Percentiles rank a stretch among this genome's conserved stretches.
Evolutionary conservation across 1,140 invertebrate species (phyloP).

Genomic region (Drosophila kohkoa): DNA sequence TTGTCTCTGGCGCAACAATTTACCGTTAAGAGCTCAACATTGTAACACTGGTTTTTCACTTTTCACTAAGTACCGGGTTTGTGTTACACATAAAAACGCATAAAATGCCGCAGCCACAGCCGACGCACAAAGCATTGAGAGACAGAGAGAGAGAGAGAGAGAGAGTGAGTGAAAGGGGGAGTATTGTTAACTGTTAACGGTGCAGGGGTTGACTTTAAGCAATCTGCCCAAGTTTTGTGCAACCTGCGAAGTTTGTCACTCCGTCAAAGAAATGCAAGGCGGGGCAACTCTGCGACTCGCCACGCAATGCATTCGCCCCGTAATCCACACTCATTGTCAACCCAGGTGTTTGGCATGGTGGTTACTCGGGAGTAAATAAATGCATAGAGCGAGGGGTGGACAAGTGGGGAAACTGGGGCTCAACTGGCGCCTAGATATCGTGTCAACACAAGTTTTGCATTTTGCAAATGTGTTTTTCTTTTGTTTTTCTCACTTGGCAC

Average conservation of each 20-base stretch:
- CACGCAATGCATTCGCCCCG: constrained; percentile 49
- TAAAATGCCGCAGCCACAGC: constrained; percentile 1
- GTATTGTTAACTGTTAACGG: background rate
- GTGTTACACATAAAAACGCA: constrained; percentile 73
- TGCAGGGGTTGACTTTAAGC: constrained; percentile 39
- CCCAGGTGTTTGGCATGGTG: constrained; percentile 7
- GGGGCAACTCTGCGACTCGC: constrained; percentile 49
- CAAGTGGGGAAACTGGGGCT: background rate
- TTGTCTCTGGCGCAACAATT: constrained; percentile 79
- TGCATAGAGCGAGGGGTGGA: background rate
- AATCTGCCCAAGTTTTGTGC: constrained; percentile 78
- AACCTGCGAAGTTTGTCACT: constrained; percentile 79
- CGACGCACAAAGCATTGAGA: background rate
- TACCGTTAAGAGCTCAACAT: constrained; percentile 79
- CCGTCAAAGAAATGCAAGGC: constrained; percentile 66
- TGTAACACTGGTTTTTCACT: constrained; percentile 81
- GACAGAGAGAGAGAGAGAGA: background rate
- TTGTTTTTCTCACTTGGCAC: constrained; percentile 31
- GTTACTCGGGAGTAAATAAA: background rate
- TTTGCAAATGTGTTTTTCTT: constrained; percentile 72
- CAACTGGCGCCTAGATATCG: constrained; percentile 48
- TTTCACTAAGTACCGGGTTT: constrained; percentile 79
- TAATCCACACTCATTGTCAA: constrained; percentile 45
- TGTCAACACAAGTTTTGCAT: constrained; percentile 81
- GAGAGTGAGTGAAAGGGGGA: background rate